These are phyloP conservation scores for Diadumene lineata DNA, from an alignment of 92 coral and sea anemone genomes.

Conservation along the genomic window DNA sequence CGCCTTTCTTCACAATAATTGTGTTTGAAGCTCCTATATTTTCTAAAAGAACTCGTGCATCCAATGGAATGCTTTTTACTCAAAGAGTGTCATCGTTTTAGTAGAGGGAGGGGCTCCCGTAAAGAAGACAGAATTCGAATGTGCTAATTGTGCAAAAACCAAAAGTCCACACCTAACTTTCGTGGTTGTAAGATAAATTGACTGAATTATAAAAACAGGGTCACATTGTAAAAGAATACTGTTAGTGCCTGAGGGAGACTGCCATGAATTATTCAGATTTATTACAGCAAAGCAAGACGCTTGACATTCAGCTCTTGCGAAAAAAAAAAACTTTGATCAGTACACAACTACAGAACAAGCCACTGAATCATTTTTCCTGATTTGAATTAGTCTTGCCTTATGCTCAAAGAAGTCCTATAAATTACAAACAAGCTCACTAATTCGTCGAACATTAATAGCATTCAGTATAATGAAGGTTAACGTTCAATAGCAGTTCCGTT, in stretches of 20 bases:
- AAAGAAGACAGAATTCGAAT: not conserved
- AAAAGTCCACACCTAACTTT: not conserved
- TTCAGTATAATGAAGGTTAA: not conserved
- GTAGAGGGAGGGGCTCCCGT: not conserved
- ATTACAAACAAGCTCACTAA: no score
- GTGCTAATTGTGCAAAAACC: constrained; percentile 13
- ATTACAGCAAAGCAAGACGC: not conserved
- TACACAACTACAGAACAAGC: no score
- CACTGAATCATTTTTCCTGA: no score
- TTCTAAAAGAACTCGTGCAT: not conserved
- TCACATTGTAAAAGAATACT: not conserved
- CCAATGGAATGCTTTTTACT: not conserved
- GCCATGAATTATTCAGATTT: constrained; percentile 6
- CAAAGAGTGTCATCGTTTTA: not conserved
- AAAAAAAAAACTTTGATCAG: no score
- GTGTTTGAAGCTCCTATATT: not conserved
- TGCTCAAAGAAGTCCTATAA: no score
- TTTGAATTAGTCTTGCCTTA: no score
- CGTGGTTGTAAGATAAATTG: constrained; percentile 9
- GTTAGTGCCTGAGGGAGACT: not conserved
- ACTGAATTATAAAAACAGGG: not conserved
- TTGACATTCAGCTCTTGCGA: constrained; percentile 2
- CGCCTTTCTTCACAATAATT: not conserved
- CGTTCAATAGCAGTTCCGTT: not conserved
- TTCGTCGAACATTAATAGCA: not conserved